Conservation (phyloP, 2,888 invertebrate genomes). For the Scaptomyza flava region DNA sequence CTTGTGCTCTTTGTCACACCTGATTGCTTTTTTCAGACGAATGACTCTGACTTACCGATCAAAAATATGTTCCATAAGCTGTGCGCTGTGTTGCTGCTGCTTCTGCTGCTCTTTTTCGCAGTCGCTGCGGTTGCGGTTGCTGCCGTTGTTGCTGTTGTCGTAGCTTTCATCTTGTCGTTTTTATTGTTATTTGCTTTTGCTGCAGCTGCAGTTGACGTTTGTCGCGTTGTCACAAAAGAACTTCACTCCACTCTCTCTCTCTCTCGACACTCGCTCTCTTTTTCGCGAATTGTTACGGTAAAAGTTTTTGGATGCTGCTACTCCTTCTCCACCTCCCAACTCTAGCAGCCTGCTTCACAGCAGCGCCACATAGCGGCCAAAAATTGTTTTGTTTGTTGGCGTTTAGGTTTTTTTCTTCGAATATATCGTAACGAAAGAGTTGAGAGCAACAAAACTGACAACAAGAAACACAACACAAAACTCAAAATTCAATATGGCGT, state of each 20-base stretch:
- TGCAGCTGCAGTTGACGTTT: conserved; percentile 36
- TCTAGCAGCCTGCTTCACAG: conserved; percentile 34
- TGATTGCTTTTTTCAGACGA: neutral
- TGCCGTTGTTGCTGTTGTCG: conserved; percentile 12
- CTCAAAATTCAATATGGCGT: conserved; percentile 65
- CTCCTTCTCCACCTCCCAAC: neutral
- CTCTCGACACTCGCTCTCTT: conserved; percentile 3
- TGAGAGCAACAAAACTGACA: conserved; percentile 17
- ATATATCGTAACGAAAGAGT: conserved; percentile 26
- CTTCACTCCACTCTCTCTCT: conserved; percentile 13
- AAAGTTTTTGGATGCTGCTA: conserved; percentile 26
- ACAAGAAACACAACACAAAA: conserved; percentile 32
- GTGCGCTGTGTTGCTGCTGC: conserved; percentile 29
- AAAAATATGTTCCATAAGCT: conserved; percentile 70
- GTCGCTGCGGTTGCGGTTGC: conserved; percentile 13
- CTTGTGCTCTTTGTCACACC: neutral
- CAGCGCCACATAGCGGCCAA: conserved; percentile 52
- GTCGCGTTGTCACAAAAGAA: conserved; percentile 14
- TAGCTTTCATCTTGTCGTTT: conserved; percentile 47
- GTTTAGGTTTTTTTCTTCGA: neutral
- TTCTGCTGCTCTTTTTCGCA: conserved; percentile 9
- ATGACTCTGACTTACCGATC: conserved; percentile 70
- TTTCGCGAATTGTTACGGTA: conserved; percentile 22
- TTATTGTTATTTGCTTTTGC: conserved; percentile 20
- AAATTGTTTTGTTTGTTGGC: neutral